phyloP scores from a whole-genome alignment of 2,797 vertebrate species.

The Etheostoma perlongum region DNA sequence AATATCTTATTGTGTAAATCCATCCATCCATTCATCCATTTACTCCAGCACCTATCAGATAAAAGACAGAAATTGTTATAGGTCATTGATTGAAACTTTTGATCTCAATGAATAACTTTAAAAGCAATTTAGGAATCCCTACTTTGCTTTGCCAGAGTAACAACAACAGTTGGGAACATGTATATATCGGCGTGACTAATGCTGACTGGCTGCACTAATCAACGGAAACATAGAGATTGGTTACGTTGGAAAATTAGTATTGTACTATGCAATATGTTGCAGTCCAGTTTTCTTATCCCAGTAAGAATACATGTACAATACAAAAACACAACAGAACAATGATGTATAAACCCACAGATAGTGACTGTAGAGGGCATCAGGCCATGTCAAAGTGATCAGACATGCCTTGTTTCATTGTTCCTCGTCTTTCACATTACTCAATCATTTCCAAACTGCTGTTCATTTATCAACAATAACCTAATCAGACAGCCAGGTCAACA shows the following conservation, averaged over 20 bases:
- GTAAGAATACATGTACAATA: not conserved
- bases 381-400: slow-evolving; percentile 14
- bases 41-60: not conserved
- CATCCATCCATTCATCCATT: not conserved
- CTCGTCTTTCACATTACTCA: not conserved
- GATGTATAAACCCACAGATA: slow-evolving; percentile 1
- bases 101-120: not conserved
- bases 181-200: not conserved
- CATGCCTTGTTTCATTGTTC: not conserved
- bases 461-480: slow-evolving; percentile 2
- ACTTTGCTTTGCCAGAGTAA: not conserved
- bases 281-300: not conserved
- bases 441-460: not conserved
- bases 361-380: not conserved
- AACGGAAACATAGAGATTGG: not conserved
- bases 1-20: not conserved
- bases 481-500: not conserved
- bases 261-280: not conserved
- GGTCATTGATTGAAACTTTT: slow-evolving; percentile 1
- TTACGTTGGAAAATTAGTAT: not conserved
- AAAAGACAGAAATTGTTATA: not conserved
- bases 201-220: not conserved
- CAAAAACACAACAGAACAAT: not conserved
- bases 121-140: not conserved
- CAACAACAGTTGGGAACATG: not conserved